Percentiles rank a stretch among this genome's conserved stretches.
phyloP scores from a whole-genome alignment of 2,888 invertebrate species.

The Lissonota sp. region DNA sequence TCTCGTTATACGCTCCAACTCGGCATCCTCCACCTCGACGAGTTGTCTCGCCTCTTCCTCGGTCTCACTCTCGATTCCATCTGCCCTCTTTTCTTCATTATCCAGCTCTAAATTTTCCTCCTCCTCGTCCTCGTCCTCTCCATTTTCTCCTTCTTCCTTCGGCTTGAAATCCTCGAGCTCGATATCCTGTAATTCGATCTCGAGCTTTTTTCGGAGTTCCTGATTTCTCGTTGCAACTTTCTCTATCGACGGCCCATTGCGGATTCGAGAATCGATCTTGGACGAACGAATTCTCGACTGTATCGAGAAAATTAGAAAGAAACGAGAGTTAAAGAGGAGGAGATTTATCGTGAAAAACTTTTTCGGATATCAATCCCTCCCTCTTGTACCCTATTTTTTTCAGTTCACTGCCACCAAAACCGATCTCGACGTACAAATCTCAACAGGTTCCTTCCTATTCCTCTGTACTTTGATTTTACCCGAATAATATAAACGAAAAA shows the following conservation, averaged over 20 bases:
- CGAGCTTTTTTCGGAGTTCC: constrained; percentile 38
- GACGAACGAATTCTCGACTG: constrained; percentile 46
- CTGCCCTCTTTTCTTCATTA: constrained; percentile 22
- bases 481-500: not conserved
- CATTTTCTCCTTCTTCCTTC: not conserved
- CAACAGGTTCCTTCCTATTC: not conserved
- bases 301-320: not conserved
- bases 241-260: constrained; percentile 39
- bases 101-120: constrained; percentile 1
- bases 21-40: constrained; percentile 29
- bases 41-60: constrained; percentile 53
- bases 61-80: constrained; percentile 40
- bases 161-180: constrained; percentile 23
- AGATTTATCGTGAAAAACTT: constrained; percentile 35
- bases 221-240: not conserved
- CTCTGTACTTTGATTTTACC: not conserved
- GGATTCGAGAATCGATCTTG: constrained; percentile 44
- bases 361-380: not conserved
- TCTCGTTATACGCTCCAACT: not conserved
- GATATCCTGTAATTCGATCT: constrained; percentile 34
- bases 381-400: not conserved
- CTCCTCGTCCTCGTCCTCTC: constrained; percentile 23
- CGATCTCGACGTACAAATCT: not conserved
- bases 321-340: too few relatives aligned
- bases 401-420: not conserved